Percentiles rank a stretch among this genome's conserved stretches.
Conservation (phyloP, 2,113 vertebrate species). For the Charadrius vociferus region DNA sequence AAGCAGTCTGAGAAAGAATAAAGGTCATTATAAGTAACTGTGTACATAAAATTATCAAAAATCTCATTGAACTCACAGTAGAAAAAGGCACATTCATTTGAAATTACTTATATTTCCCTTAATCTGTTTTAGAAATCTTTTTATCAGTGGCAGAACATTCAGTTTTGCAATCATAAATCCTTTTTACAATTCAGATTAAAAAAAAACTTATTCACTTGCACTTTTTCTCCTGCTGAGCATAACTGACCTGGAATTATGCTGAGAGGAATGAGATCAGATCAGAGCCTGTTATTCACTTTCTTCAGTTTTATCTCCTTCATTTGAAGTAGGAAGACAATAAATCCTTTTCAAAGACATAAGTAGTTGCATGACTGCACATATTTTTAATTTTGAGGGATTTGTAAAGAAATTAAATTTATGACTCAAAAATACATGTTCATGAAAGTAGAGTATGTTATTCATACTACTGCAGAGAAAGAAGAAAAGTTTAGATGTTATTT, state of each 20-base stretch:
- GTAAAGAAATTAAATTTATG: background rate
- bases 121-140: background rate
- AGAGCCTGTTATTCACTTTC: background rate
- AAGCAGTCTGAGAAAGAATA: background rate
- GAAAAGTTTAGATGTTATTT: background rate
- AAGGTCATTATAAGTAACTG: background rate
- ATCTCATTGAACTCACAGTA: background rate
- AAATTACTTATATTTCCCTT: background rate
- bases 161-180: background rate
- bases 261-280: background rate
- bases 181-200: background rate
- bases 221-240: background rate
- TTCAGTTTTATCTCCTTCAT: background rate
- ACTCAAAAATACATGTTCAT: background rate
- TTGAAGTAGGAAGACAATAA: background rate
- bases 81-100: background rate
- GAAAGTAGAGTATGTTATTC: background rate
- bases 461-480: background rate
- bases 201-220: background rate
- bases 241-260: background rate
- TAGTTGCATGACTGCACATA: background rate
- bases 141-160: background rate
- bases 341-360: background rate
- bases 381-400: constrained; percentile 39
- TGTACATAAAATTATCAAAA: background rate